Evolutionary conservation across 2,797 vertebrate species (phyloP).

Genomic region (Myotis planiceps): DNA sequence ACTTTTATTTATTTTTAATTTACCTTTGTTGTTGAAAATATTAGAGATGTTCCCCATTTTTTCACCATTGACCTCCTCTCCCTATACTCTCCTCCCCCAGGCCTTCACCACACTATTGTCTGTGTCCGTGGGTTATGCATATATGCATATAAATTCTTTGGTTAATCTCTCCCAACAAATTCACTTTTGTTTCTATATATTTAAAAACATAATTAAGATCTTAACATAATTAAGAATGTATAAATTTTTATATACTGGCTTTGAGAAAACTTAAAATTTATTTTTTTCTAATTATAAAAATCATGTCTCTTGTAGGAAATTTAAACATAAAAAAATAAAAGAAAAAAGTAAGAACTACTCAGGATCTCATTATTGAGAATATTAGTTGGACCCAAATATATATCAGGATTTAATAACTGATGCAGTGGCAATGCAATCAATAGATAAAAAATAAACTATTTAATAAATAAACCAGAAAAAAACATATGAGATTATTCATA

Average conservation of each 20-base stretch:
- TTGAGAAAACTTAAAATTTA: background rate
- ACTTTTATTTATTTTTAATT: background rate
- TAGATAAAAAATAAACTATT: background rate
- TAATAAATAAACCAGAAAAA: background rate
- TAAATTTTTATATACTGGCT: background rate
- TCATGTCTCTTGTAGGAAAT: background rate
- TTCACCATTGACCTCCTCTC: too few relatives aligned
- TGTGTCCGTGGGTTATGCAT: too few relatives aligned
- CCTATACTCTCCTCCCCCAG: too few relatives aligned
- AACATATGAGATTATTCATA: background rate
- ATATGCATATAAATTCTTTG: too few relatives aligned
- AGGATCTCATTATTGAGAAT: background rate
- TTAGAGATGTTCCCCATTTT: too few relatives aligned
- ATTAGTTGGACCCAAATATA: background rate
- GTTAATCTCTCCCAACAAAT: too few relatives aligned
- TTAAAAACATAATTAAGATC: background rate
- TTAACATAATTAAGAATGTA: background rate
- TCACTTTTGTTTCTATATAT: background rate
- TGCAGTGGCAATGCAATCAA: background rate
- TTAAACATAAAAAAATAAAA: background rate
- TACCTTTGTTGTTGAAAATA: too few relatives aligned
- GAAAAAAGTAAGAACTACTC: background rate
- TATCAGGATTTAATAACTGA: background rate
- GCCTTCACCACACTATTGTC: too few relatives aligned
- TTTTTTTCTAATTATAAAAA: background rate